phyloP scores from a whole-genome alignment of 2,113 vertebrate genomes.

The Steatornis caripensis region DNA sequence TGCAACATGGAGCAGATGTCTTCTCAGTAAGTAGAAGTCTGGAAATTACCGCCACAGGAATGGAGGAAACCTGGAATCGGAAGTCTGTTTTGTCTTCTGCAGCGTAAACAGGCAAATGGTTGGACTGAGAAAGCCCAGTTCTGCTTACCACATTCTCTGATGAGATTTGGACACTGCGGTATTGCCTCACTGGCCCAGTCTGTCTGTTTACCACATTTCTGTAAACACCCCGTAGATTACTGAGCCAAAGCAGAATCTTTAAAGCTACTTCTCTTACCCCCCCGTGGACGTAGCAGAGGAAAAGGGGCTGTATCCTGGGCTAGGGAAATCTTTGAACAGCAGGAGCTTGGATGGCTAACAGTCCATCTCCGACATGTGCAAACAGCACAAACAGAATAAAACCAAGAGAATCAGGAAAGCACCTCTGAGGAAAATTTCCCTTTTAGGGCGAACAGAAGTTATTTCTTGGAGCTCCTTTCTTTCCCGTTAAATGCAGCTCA shows the following conservation, averaged over 20 bases:
- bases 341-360: not conserved
- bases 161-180: fast-evolving
- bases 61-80: not conserved
- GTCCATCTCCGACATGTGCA: not conserved
- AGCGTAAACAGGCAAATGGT: not conserved
- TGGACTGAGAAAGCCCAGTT: not conserved
- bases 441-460: not conserved
- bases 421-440: not conserved
- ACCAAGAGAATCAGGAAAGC: not conserved
- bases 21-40: not conserved
- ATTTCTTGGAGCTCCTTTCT: not conserved
- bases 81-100: not conserved
- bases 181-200: not conserved
- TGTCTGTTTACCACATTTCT: not conserved
- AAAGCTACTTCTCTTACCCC: not conserved
- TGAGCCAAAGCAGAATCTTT: not conserved
- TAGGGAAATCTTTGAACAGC: not conserved
- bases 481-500: not conserved
- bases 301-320: not conserved
- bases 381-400: not conserved
- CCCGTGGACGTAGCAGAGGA: not conserved
- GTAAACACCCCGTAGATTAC: not conserved
- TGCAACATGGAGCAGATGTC: not conserved
- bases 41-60: not conserved
- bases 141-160: not conserved